Evolutionary conservation across 64 coral and sea anemone genomes (phyloP), one percentile per base, ranked within the genome.

Genomic region (Acropora tenuis): DNA sequence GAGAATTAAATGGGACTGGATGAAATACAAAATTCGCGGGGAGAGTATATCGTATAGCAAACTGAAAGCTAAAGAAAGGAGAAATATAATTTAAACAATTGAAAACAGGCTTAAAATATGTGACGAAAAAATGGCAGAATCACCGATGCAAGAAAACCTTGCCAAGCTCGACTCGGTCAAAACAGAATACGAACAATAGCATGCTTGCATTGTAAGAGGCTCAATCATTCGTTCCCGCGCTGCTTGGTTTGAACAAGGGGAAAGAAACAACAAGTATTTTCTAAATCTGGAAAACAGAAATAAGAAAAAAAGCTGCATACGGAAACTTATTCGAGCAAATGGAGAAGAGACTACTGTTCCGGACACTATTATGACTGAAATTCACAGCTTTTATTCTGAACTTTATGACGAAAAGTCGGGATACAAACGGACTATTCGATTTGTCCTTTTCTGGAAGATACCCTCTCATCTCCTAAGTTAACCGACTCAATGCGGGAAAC

Each of bases 161-260:
- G 80, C 52, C 3, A 83, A 83, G 52, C 41, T 83, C 5, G 55
- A 59, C 0, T 5, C 55, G 5, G 5, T 5, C 12, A 59, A 59
- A 59, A 87, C 17, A 45, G 84, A 87, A 69, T 87, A 87, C 63
- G 67, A 87, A n/a, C 9, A n/a, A 87, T 10, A 71, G 74, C 47
- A 73, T 69, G 84, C 74, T 87, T 74, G 73, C 11, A 87, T 87
- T 50, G 47, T 73, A 5, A 71, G 72, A 73, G 63, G 84, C 4
- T 69, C 63, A 4, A 87, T 87, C 3, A 75, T 69, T 6, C 44
- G 60, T 43, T 71, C 84, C 3, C 45, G 84, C 10, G 84, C 58
- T n/a, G n/a, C 48, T 1, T 83, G 80, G 80, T 83, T 57, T 20
- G 49, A 63, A 83, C 12, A 57, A 57, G 80, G 66, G 5, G 72